phyloP scores from a whole-genome alignment of 2,113 vertebrate genomes.

The Macheiramphus alcinus region DNA sequence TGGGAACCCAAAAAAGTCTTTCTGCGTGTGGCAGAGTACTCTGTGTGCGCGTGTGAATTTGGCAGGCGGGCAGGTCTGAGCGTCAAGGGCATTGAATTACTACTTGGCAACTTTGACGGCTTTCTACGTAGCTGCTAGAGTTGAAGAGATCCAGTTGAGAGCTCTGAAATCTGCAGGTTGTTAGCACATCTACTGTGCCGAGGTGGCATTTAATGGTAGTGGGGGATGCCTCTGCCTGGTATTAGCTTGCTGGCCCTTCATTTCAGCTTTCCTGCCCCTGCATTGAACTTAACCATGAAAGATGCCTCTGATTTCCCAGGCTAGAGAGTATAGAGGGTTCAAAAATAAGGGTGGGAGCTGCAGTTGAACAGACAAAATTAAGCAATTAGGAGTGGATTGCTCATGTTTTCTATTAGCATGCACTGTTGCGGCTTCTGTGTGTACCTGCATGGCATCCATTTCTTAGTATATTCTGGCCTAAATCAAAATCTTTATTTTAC shows the following conservation, averaged over 20 bases:
- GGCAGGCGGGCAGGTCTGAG: neutral
- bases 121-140: neutral
- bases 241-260: neutral
- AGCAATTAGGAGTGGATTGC: neutral
- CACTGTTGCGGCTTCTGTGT: fast-evolving
- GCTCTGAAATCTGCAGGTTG: neutral
- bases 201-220: neutral
- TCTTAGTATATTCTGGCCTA: neutral
- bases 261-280: neutral
- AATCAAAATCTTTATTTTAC: neutral
- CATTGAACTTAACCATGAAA: neutral
- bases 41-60: neutral
- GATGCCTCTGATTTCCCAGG: neutral
- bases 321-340: neutral
- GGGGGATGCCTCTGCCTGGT: neutral
- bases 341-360: neutral
- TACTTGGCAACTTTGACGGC: neutral
- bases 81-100: neutral
- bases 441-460: neutral
- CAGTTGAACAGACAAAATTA: neutral
- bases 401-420: neutral
- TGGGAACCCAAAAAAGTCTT: neutral
- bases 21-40: neutral
- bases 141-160: neutral
- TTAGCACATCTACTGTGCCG: fast-evolving